These are phyloP conservation scores for Chamaea fasciata DNA, from an alignment of 2,113 vertebrate species.

Conservation along the genomic window DNA sequence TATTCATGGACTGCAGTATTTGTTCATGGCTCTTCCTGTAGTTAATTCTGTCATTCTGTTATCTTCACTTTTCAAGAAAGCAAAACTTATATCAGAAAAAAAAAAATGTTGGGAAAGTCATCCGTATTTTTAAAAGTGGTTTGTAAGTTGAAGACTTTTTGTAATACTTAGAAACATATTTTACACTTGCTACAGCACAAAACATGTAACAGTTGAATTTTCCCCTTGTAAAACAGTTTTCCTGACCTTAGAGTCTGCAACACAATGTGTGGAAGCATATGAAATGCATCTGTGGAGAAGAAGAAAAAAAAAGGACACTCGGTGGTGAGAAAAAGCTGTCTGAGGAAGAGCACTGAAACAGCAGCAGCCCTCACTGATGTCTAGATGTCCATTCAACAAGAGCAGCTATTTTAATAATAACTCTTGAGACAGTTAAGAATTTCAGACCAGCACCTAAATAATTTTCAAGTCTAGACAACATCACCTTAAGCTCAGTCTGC, in stretches of 20 bases:
- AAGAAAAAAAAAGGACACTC: background rate
- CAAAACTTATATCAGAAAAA: background rate
- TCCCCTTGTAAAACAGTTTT: background rate
- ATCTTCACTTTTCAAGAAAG: background rate
- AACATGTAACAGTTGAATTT: background rate
- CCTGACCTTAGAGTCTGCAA: background rate
- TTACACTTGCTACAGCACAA: background rate
- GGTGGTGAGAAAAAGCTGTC: background rate
- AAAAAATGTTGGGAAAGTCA: background rate
- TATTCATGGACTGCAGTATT: background rate
- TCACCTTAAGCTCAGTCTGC: background rate
- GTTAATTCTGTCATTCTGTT: background rate
- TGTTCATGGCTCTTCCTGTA: background rate
- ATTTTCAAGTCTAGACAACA: background rate
- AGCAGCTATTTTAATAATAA: background rate
- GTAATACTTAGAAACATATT: background rate
- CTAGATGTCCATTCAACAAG: background rate
- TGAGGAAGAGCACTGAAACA: background rate
- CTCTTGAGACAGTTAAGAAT: background rate
- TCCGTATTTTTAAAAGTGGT: background rate
- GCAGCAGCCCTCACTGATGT: background rate
- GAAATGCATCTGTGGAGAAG: background rate
- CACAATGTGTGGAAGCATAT: background rate
- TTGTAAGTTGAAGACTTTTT: background rate
- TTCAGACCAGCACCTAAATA: background rate